Conservation (phyloP, 2,113 vertebrate genomes). For the Cyrtonyx montezumae region DNA sequence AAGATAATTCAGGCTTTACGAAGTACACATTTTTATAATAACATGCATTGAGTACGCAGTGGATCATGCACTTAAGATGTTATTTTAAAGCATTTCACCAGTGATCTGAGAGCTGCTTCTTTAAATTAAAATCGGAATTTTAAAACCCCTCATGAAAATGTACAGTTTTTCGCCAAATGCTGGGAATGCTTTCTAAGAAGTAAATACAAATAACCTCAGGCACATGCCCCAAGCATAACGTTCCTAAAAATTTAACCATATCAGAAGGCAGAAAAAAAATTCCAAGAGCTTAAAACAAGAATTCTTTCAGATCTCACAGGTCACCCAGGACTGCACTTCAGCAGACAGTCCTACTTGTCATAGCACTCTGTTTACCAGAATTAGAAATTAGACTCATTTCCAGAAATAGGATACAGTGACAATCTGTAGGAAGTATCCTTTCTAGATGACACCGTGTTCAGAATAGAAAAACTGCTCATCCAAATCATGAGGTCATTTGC, state of each 20-base stretch:
- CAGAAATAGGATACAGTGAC: background rate
- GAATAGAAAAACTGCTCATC: background rate
- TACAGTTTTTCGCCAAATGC: background rate
- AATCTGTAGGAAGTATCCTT: background rate
- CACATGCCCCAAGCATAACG: fast-evolving
- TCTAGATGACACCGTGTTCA: background rate
- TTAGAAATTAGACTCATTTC: background rate
- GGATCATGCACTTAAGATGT: background rate
- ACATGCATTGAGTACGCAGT: background rate
- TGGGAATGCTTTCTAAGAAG: background rate
- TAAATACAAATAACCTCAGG: background rate
- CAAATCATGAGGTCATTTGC: background rate
- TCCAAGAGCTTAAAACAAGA: background rate
- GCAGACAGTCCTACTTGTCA: background rate
- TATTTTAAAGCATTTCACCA: background rate
- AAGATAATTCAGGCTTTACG: background rate
- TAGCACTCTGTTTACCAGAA: background rate
- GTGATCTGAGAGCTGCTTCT: background rate
- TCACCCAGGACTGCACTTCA: background rate
- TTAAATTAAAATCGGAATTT: fast-evolving
- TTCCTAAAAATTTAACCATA: background rate
- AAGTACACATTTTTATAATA: background rate
- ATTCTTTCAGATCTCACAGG: background rate
- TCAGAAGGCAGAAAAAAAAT: background rate
- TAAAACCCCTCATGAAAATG: background rate